A percentile compares a stretch with the other conserved stretches of the same genome.
Conservation (phyloP, 2,113 vertebrate genomes). For the Mystacornis crossleyi region DNA sequence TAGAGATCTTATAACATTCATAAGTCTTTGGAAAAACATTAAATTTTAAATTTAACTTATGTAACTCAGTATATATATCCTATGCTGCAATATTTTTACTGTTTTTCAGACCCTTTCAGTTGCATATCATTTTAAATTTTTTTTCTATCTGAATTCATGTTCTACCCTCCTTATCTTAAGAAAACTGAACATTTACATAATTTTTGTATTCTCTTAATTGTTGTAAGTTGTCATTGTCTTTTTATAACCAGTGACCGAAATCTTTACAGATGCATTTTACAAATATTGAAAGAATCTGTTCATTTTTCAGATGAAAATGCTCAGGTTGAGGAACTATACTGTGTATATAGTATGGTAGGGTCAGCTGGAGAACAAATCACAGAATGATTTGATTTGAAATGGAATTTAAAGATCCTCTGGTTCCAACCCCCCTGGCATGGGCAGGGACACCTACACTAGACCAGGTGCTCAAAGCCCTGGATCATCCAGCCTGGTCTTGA, state of each 20-base stretch:
- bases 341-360: neutral
- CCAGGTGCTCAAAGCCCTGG: neutral
- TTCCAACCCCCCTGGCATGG: neutral
- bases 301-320: neutral
- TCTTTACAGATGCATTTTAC: neutral
- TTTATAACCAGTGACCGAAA: neutral
- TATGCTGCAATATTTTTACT: neutral
- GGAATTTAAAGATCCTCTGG: too few species aligned
- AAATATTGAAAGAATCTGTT: neutral
- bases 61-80: neutral
- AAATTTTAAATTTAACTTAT: neutral
- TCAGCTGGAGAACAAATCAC: neutral
- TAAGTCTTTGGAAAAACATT: neutral
- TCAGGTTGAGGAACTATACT: neutral
- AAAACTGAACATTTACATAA: neutral
- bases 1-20: neutral
- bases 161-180: neutral
- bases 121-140: neutral
- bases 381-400: too few species aligned
- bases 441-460: neutral
- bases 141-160: neutral
- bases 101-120: neutral
- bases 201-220: neutral
- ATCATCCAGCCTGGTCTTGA: rapidly evolving
- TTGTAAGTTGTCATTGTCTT: neutral